Evolutionary conservation across 2,797 vertebrate species (phyloP), one percentile per base, ranked within the genome.

Genomic region (Acanthopagrus latus): DNA sequence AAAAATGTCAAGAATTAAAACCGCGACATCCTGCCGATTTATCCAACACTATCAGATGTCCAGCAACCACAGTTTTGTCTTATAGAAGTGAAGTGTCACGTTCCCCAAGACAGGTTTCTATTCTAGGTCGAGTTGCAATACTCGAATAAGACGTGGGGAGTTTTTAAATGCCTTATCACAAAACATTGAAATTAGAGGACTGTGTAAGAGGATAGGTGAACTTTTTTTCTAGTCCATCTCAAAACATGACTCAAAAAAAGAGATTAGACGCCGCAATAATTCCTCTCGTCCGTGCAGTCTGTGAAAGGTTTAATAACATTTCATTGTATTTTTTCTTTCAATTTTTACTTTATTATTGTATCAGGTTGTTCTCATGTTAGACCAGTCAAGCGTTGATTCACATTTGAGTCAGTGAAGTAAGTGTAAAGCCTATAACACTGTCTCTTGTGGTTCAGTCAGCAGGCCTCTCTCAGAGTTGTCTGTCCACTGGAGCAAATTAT

Each of bases 401-500:
- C 20, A 48, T 48, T 16, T 51, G 3, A n/a, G 14, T 27, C 17
- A 41, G n/a, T 8, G 17, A 2, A 0, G 38, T 38, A 9, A 5
- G 16, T 52, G 2, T 43, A 33, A 25, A n/a, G 8, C 21, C n/a
- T 41, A 1, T n/a, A 7, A 16, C 33, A 14, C 33, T 8, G 18
- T 21, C 8, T 46, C 27, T 47, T 23, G 11, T 5, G 3, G 5
- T 13, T 66, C n/a, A 54, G 33, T 47, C 44, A 38, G 18, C 47
- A 25, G 44, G 23, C 23, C 8, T 23, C 10, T 33, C 21, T 3
- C 5, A 2, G 7, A 23, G 9, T 7, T 33, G 27, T 21, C 8
- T 38, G 23, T 38, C 33, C 41, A 10, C 14, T 44, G 13, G 47
- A 44, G 66, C 43, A 60, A n/a, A 20, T 72, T 50, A 76, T 78